These are phyloP conservation scores for Eupithecia vulgata DNA, from an alignment of 2,888 invertebrate genomes.

Conservation along the genomic window DNA sequence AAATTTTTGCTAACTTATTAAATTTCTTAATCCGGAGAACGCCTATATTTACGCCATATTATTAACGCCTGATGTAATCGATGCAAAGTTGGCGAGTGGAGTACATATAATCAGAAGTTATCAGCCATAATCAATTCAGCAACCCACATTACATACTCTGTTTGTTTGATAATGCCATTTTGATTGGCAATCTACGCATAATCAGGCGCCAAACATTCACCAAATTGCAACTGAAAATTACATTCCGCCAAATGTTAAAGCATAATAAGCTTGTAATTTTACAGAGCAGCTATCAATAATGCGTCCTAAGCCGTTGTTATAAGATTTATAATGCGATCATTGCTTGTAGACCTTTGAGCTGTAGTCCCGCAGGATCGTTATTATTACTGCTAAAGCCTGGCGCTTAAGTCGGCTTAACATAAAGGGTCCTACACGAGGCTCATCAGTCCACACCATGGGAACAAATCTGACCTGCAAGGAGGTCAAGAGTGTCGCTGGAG, in stretches of 20 bases:
- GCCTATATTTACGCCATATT: background rate
- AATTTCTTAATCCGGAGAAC: no score
- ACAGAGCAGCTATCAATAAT: conserved; percentile 31
- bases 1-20: no score
- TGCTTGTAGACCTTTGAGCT: conserved; percentile 27
- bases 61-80: conserved; percentile 8
- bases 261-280: conserved; percentile 31
- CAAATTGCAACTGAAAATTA: conserved; percentile 42
- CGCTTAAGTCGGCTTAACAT: conserved; percentile 46
- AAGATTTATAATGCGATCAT: conserved; percentile 36
- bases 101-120: conserved; percentile 24
- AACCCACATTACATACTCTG: conserved; percentile 36
- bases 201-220: conserved; percentile 40
- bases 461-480: conserved; percentile 42
- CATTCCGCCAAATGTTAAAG: conserved; percentile 34
- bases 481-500: conserved; percentile 41
- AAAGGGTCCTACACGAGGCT: conserved; percentile 39
- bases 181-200: conserved; percentile 45
- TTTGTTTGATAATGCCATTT: conserved; percentile 44
- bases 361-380: conserved; percentile 38
- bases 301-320: conserved; percentile 36
- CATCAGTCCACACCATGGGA: conserved; percentile 40
- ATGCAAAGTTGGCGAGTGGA: conserved; percentile 1
- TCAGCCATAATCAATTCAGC: conserved; percentile 40
- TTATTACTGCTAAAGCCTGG: conserved; percentile 42